phyloP scores from a whole-genome alignment of 2,797 vertebrate species.

The Esox lucius region DNA sequence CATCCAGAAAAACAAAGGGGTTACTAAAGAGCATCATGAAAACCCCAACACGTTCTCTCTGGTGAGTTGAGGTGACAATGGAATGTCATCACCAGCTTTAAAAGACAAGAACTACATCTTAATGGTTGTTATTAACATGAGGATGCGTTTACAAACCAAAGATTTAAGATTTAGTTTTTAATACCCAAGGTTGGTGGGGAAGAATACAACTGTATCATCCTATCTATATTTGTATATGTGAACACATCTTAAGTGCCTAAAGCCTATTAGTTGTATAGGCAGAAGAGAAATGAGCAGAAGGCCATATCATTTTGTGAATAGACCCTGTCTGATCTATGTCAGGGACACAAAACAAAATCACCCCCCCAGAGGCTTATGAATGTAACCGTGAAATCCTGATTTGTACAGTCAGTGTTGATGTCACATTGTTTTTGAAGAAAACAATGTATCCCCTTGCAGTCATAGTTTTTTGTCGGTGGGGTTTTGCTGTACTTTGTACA shows the following conservation, averaged over 20 bases:
- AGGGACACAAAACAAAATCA: conserved; percentile 75
- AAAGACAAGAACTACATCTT: conserved; percentile 26
- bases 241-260: conserved; percentile 93
- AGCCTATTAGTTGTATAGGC: conserved; percentile 75
- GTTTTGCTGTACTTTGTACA: conserved; percentile 71
- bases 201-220: conserved; percentile 66
- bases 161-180: conserved; percentile 79
- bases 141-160: conserved; percentile 94
- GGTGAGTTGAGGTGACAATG: not conserved
- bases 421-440: conserved; percentile 31
- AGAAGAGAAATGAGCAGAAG: conserved; percentile 67
- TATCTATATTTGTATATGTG: conserved; percentile 89
- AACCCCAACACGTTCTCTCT: not conserved
- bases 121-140: conserved; percentile 58
- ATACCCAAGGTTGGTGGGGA: conserved; percentile 71
- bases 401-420: conserved; percentile 46
- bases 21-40: conserved; percentile 27
- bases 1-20: conserved; percentile 33
- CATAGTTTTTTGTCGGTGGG: conserved; percentile 32
- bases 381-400: conserved; percentile 78
- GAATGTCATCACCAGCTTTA: not conserved
- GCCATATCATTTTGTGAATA: conserved; percentile 78
- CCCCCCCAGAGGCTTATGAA: conserved; percentile 84
- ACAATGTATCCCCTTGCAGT: conserved; percentile 7
- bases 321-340: conserved; percentile 79